phyloP scores from a whole-genome alignment of 2,113 vertebrate species.

The Seriola dumerili region DNA sequence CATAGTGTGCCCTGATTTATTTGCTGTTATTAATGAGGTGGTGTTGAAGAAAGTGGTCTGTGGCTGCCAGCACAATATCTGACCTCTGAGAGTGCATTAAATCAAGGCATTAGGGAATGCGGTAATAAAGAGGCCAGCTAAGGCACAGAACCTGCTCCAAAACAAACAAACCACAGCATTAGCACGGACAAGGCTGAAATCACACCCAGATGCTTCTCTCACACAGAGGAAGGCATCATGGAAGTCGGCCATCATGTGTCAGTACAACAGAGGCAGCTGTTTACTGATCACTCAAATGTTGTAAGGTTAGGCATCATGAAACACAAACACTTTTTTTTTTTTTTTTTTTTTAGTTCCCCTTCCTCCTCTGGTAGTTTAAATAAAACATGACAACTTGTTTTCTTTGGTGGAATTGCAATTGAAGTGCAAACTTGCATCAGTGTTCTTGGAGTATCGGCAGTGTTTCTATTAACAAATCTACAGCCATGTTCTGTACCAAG shows the following conservation, averaged over 20 bases:
- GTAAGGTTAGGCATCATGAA: not conserved
- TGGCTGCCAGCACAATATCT: slow-evolving; percentile 79
- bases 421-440: not conserved
- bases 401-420: not conserved
- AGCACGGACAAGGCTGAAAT: slow-evolving; percentile 43
- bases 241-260: not conserved
- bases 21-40: slow-evolving; percentile 79
- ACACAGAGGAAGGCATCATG: slow-evolving; percentile 20
- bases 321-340: not conserved
- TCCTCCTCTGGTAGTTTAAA: not conserved
- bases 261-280: not conserved
- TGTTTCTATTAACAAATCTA: not conserved
- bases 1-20: slow-evolving; percentile 76
- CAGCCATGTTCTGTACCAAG: not conserved
- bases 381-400: too few species aligned
- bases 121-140: slow-evolving; percentile 77
- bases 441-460: not conserved
- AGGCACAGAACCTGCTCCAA: slow-evolving; percentile 68
- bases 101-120: slow-evolving; percentile 78
- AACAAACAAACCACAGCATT: slow-evolving; percentile 68
- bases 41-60: slow-evolving; percentile 73
- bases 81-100: slow-evolving; percentile 83
- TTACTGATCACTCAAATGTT: not conserved
- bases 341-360: too few species aligned
- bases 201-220: slow-evolving; percentile 55